These are phyloP conservation scores for Hymenopus coronatus DNA, from an alignment of 2,888 invertebrate species.

Conservation along the genomic window DNA sequence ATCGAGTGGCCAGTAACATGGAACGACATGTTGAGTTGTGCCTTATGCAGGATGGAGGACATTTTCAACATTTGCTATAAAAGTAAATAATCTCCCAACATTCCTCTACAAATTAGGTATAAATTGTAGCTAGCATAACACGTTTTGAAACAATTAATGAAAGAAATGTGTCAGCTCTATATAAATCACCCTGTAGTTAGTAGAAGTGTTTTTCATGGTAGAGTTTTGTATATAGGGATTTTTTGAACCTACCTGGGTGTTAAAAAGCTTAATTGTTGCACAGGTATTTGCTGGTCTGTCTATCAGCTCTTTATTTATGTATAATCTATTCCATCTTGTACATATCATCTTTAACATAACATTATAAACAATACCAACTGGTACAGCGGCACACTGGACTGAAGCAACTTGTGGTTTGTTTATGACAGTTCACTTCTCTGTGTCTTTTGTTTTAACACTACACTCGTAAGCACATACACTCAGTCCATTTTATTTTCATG, in stretches of 20 bases:
- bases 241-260: background rate
- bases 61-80: too few relatives aligned
- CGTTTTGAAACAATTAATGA: too few relatives aligned
- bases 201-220: too few relatives aligned
- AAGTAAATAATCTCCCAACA: too few relatives aligned
- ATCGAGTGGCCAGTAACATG: too few relatives aligned
- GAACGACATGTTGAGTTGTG: too few relatives aligned
- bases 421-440: background rate
- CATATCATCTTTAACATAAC: constrained; percentile 26
- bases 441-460: background rate
- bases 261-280: background rate
- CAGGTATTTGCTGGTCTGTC: background rate
- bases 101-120: too few relatives aligned
- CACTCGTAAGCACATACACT: background rate
- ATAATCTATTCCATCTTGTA: constrained; percentile 24
- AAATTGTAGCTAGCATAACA: too few relatives aligned
- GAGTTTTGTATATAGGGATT: too few relatives aligned
- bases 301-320: constrained; percentile 22
- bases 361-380: constrained; percentile 26
- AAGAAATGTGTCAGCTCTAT: too few relatives aligned
- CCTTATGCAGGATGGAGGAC: too few relatives aligned
- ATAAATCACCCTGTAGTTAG: too few relatives aligned
- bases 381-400: background rate
- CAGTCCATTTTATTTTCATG: background rate
- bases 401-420: background rate